These are phyloP conservation scores for Lepidostoma basale DNA, from an alignment of 1,140 invertebrate species.

Conservation along the genomic window DNA sequence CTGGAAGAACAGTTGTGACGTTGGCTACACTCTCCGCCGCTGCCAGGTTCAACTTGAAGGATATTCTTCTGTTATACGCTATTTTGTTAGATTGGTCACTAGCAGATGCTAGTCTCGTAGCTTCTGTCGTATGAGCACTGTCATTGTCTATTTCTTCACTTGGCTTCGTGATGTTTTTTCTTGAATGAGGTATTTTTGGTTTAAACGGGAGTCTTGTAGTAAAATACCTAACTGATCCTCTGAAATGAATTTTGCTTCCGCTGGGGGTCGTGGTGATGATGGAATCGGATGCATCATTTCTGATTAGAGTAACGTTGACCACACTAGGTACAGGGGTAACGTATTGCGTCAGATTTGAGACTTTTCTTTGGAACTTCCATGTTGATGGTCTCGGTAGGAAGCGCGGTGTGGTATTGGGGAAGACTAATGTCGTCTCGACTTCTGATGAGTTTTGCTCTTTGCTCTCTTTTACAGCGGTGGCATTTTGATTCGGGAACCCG, in stretches of 20 bases:
- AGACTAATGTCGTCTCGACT: neutral
- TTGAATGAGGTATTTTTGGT: slow-evolving; percentile 36
- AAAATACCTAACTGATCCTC: slow-evolving; percentile 41
- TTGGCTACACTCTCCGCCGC: no score
- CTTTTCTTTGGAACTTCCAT: slow-evolving; percentile 12
- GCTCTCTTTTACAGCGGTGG: neutral
- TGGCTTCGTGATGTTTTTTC: slow-evolving; percentile 23
- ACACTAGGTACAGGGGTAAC: slow-evolving; percentile 6
- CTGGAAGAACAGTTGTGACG: no score
- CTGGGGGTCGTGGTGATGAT: neutral
- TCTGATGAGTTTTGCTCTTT: slow-evolving; percentile 6
- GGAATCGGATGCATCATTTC: neutral
- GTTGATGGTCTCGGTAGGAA: slow-evolving; percentile 26
- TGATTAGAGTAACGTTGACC: neutral
- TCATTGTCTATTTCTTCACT: neutral
- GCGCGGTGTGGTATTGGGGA: neutral
- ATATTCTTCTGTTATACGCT: no score
- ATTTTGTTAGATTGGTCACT: neutral
- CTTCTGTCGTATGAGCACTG: neutral
- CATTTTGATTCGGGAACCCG: slow-evolving; percentile 22
- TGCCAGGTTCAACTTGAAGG: no score
- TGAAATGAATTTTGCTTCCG: slow-evolving; percentile 30
- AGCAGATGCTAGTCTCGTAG: neutral
- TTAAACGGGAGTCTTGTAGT: slow-evolving; percentile 40
- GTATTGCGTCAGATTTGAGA: neutral